These are phyloP conservation scores for Chlorops oryzae DNA, from an alignment of 1,140 invertebrate species.

Conservation along the genomic window DNA sequence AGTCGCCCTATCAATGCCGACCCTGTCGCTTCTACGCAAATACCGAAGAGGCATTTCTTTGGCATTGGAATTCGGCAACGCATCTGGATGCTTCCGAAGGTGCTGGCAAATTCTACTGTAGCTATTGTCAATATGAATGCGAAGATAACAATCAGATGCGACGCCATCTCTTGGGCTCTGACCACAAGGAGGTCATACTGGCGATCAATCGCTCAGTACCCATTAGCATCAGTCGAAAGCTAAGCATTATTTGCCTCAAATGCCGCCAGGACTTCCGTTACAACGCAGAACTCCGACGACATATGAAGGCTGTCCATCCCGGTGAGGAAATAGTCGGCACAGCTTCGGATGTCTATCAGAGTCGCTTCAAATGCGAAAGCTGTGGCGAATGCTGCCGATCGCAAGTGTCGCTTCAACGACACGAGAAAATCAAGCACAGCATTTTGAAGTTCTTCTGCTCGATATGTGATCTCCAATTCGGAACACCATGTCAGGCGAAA, in stretches of 20 bases:
- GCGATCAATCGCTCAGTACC: conserved; percentile 73
- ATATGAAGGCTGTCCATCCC: conserved; percentile 51
- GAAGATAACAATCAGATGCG: conserved; percentile 61
- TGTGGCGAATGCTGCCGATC: conserved; percentile 57
- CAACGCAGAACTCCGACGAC: conserved; percentile 63
- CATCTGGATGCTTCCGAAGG: conserved; percentile 51
- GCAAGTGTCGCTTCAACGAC: conserved; percentile 59
- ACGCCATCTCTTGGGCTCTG: conserved; percentile 59
- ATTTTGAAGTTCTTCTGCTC: conserved; percentile 61
- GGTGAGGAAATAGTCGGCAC: conserved; percentile 31
- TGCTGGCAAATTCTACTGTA: conserved; percentile 64
- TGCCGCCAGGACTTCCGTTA: conserved; percentile 61
- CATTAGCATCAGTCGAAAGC: conserved; percentile 67
- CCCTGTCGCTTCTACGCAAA: conserved; percentile 81
- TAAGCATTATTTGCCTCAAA: conserved; percentile 55
- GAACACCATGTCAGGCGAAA: conserved; percentile 56
- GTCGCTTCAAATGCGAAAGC: conserved; percentile 53
- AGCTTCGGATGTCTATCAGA: conserved; percentile 61
- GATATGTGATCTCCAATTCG: conserved; percentile 60
- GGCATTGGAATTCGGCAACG: conserved; percentile 64
- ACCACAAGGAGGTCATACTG: conserved; percentile 64
- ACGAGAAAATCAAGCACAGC: conserved; percentile 54
- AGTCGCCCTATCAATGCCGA: conserved; percentile 77
- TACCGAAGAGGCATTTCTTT: conserved; percentile 62
- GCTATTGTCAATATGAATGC: conserved; percentile 67